Conservation (phyloP, 2,797 vertebrate species). For the Alca torda region DNA sequence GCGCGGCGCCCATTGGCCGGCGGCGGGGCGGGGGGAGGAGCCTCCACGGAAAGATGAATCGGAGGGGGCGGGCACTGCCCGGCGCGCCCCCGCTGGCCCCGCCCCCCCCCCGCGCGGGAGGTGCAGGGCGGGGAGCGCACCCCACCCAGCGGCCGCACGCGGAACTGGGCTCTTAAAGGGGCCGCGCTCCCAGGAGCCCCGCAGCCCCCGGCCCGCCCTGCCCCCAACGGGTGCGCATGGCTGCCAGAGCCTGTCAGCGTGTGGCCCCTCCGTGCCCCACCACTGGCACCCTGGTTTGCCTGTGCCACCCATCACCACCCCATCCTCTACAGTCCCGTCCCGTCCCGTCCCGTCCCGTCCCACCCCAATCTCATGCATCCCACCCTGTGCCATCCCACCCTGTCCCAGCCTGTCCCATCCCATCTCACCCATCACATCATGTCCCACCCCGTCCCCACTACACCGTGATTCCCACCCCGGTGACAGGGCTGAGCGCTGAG, state of each 20-base stretch:
- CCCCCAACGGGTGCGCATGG: background rate
- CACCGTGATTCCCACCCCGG: fast-evolving
- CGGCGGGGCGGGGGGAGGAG: background rate
- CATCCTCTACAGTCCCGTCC: background rate
- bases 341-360: background rate
- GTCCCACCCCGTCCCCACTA: fast-evolving
- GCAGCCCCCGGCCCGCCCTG: background rate
- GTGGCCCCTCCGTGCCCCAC: background rate
- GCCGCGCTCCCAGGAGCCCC: background rate
- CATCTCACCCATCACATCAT: too few relatives aligned
- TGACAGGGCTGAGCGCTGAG: background rate
- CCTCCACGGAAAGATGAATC: constrained; percentile 32
- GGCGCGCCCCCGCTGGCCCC: background rate
- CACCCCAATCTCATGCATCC: background rate
- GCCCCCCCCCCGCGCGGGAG: background rate
- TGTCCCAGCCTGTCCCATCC: background rate
- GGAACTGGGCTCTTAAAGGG: background rate
- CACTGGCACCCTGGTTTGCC: background rate
- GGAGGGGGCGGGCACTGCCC: background rate
- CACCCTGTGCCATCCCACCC: too few relatives aligned
- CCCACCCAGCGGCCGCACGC: constrained; percentile 67
- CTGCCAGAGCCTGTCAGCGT: background rate
- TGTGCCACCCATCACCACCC: too few relatives aligned
- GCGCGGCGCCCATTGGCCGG: constrained; percentile 38
- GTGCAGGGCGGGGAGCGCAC: constrained; percentile 23